These are phyloP conservation scores for Pteronotus mesoamericanus DNA, from an alignment of 2,797 vertebrate genomes.

Conservation along the genomic window DNA sequence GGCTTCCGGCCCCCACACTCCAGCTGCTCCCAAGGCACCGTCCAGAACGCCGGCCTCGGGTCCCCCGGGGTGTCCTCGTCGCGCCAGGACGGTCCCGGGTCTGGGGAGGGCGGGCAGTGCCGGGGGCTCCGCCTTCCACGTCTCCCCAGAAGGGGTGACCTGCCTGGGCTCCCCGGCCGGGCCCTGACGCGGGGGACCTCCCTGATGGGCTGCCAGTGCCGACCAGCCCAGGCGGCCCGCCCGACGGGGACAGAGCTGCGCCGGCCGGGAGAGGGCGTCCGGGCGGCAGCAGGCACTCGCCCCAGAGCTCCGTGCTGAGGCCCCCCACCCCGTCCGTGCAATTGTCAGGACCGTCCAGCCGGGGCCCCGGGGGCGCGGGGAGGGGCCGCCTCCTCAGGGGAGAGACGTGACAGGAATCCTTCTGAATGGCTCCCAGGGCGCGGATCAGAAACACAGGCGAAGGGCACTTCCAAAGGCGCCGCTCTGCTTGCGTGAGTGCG, in stretches of 20 bases:
- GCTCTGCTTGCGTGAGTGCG: neutral
- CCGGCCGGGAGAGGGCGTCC: rapidly evolving
- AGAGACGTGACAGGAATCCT: rapidly evolving
- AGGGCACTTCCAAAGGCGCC: rapidly evolving
- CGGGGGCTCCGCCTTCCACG: rapidly evolving
- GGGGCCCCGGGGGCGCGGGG: too few relatives aligned
- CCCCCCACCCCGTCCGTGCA: too few relatives aligned
- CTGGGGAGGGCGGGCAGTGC: neutral
- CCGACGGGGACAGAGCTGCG: rapidly evolving
- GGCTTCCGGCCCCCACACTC: neutral
- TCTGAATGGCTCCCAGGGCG: rapidly evolving
- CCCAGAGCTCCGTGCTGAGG: rapidly evolving
- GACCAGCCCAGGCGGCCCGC: neutral
- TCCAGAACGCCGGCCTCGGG: rapidly evolving
- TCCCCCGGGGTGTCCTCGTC: rapidly evolving
- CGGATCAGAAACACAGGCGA: rapidly evolving
- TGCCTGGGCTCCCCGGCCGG: neutral
- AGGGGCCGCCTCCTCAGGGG: neutral
- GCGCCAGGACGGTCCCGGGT: rapidly evolving
- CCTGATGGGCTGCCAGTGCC: neutral
- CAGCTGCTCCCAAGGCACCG: rapidly evolving
- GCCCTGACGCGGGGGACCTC: too few relatives aligned
- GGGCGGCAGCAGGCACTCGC: rapidly evolving
- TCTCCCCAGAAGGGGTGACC: rapidly evolving
- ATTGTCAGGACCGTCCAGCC: neutral